Conservation (phyloP, 2,113 vertebrate species). For the Rostratula benghalensis region DNA sequence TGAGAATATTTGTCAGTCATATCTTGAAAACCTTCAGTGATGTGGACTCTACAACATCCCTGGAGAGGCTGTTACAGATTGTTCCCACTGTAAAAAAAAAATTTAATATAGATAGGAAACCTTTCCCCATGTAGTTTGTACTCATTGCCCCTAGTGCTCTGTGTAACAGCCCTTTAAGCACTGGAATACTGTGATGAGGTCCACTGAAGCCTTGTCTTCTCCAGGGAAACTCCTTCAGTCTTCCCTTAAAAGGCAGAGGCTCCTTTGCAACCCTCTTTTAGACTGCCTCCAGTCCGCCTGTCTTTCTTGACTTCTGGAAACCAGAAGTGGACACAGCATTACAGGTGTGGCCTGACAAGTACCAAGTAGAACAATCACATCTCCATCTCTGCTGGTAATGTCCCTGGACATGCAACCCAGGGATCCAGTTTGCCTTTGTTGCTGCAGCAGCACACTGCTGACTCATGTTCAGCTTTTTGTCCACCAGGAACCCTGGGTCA, state of each 20-base stretch:
- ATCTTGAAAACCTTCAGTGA: not conserved
- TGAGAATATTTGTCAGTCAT: not conserved
- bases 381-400: not conserved
- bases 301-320: not conserved
- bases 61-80: not conserved
- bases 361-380: not conserved
- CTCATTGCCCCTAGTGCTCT: not conserved
- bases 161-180: not conserved
- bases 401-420: not conserved
- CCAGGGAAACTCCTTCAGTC: not conserved
- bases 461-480: fast-evolving
- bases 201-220: not conserved
- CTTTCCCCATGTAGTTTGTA: not conserved
- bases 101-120: not conserved
- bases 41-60: not conserved
- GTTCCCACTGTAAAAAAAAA: not conserved
- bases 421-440: not conserved
- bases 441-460: not conserved
- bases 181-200: not conserved
- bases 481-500: not conserved
- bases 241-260: not conserved
- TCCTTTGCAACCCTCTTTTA: not conserved
- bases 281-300: not conserved
- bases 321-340: not conserved
- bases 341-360: not conserved